Conservation (phyloP, 2,113 vertebrate genomes). For the Toxotes jaculatrix region DNA sequence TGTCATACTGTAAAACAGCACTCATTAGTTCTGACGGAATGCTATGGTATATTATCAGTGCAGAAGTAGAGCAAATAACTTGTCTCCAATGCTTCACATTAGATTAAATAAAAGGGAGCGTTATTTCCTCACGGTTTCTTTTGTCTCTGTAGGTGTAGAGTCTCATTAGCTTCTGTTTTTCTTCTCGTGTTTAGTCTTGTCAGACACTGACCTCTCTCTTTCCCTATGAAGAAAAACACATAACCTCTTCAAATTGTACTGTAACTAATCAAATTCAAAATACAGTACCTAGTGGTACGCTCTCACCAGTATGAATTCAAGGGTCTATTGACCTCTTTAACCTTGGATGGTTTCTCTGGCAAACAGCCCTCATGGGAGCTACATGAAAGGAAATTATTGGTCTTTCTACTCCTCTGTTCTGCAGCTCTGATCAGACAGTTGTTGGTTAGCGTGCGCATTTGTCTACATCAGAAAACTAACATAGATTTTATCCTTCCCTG, state of each 20-base stretch:
- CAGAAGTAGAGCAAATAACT: conserved; percentile 9
- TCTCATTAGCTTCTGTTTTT: background rate
- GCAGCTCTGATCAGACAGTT: conserved; percentile 12
- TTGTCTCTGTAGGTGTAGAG: conserved; percentile 13
- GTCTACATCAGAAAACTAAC: background rate
- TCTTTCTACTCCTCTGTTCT: background rate
- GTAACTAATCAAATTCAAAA: conserved; percentile 1
- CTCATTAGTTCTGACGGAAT: conserved; percentile 36
- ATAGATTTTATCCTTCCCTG: background rate
- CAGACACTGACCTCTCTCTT: background rate
- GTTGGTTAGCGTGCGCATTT: background rate
- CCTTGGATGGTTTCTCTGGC: background rate
- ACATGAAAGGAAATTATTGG: background rate
- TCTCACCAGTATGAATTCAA: conserved; percentile 11
- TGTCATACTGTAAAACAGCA: conserved; percentile 27
- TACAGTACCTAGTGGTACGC: background rate
- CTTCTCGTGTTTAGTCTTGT: background rate
- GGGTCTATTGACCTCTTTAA: conserved; percentile 13
- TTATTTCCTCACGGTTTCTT: background rate
- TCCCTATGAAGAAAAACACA: background rate
- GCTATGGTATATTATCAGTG: background rate
- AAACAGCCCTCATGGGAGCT: conserved; percentile 8
- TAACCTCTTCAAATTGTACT: background rate
- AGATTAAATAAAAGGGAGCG: background rate
- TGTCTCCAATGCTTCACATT: background rate